Conservation (phyloP, 2,888 invertebrate species). For the Acleris sparsana region DNA sequence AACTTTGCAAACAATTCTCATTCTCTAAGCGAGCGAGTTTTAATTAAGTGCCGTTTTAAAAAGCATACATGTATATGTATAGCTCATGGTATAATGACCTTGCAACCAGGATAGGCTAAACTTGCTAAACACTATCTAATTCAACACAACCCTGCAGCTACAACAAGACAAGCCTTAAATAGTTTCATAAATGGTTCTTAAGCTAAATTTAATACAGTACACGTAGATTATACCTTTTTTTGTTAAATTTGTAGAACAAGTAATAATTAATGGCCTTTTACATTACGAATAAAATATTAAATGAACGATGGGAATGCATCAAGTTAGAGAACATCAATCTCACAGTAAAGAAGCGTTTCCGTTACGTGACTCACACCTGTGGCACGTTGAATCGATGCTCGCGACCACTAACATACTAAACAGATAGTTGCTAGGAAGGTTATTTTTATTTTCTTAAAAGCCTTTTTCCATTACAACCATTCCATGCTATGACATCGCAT, state of each 20-base stretch:
- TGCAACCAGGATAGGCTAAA: too few relatives aligned
- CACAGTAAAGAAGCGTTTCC: slow-evolving; percentile 36
- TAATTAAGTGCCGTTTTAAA: too few relatives aligned
- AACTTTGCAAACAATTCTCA: too few relatives aligned
- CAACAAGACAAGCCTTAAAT: too few relatives aligned
- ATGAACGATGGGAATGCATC: slow-evolving; percentile 35
- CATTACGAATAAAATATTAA: slow-evolving; percentile 30
- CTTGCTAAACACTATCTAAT: too few relatives aligned
- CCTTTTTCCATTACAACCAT: slow-evolving; percentile 7
- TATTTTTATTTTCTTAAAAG: slow-evolving; percentile 24
- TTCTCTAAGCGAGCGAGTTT: too few relatives aligned
- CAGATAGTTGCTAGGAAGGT: slow-evolving; percentile 32
- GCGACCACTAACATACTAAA: slow-evolving; percentile 37
- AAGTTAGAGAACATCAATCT: slow-evolving; percentile 36
- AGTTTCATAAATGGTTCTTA: too few relatives aligned
- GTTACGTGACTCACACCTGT: slow-evolving; percentile 38
- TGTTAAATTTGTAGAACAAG: too few relatives aligned
- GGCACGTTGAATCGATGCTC: slow-evolving; percentile 36
- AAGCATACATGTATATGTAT: neutral
- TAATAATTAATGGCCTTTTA: slow-evolving; percentile 11
- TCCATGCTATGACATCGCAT: neutral
- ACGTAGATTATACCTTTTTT: too few relatives aligned
- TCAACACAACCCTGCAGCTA: too few relatives aligned
- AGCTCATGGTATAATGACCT: too few relatives aligned
- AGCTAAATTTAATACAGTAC: too few relatives aligned